A percentile compares a stretch with the other conserved stretches of the same genome.
phyloP scores from a whole-genome alignment of 2,113 vertebrate genomes.

The Chaetops frenatus region DNA sequence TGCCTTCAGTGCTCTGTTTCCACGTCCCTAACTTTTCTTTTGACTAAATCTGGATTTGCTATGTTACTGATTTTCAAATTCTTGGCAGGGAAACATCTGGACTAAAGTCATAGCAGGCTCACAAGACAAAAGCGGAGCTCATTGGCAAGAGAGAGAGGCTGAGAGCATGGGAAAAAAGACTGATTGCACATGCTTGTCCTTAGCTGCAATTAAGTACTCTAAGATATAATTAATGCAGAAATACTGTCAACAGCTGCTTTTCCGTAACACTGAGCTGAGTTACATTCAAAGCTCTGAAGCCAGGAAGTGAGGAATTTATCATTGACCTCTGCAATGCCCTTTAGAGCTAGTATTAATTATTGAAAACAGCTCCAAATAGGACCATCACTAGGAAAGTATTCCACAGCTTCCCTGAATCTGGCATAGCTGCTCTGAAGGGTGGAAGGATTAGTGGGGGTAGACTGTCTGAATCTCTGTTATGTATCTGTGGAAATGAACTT shows the following conservation, averaged over 20 bases:
- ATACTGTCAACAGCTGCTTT: slow-evolving; percentile 22
- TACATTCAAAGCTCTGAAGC: background rate
- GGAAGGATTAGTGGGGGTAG: background rate
- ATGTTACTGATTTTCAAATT: background rate
- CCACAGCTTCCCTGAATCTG: background rate
- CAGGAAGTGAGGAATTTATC: background rate
- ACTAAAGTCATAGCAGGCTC: background rate
- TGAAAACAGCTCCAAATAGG: background rate
- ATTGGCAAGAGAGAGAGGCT: background rate
- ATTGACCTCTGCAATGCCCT: background rate
- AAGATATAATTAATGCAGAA: background rate
- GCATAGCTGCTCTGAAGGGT: background rate
- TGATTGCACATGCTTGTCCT: background rate
- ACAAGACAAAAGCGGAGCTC: background rate
- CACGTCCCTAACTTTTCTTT: background rate
- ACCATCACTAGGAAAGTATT: background rate
- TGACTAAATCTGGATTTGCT: background rate
- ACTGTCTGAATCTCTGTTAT: background rate
- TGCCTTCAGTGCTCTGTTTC: fast-evolving
- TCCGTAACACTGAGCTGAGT: background rate
- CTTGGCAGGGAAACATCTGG: slow-evolving; percentile 5
- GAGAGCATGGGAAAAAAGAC: background rate
- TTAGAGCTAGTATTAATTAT: background rate
- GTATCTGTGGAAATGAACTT: background rate
- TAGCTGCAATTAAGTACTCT: background rate